A percentile compares a stretch with the other conserved stretches of the same genome.
Evolutionary conservation across 2,888 invertebrate genomes (phyloP).

Genomic region (Leucophenga montana): DNA sequence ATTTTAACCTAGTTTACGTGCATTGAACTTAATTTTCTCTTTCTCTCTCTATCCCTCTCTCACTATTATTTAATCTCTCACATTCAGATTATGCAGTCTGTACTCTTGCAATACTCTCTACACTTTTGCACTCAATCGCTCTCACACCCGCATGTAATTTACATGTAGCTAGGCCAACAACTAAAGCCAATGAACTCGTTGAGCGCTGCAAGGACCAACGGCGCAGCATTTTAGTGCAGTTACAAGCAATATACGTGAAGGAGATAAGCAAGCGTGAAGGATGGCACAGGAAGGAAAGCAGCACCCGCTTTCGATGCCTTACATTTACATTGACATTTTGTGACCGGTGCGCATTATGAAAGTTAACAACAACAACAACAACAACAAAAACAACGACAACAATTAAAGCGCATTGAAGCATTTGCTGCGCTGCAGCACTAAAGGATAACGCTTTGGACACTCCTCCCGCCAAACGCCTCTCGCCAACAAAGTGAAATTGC

Average conservation of each 20-base stretch:
- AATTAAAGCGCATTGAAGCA: slow-evolving; percentile 9
- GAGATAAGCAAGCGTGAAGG: too few species aligned
- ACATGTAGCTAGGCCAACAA: slow-evolving; percentile 47
- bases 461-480: too few species aligned
- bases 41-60: too few species aligned
- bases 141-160: background rate
- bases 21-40: slow-evolving; percentile 47
- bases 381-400: slow-evolving; percentile 28
- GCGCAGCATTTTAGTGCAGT: slow-evolving; percentile 17
- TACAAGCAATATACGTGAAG: slow-evolving; percentile 42
- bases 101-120: background rate
- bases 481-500: slow-evolving; percentile 18
- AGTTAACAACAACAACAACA: slow-evolving; percentile 35
- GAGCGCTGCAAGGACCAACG: slow-evolving; percentile 53
- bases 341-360: slow-evolving; percentile 38
- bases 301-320: slow-evolving; percentile 3
- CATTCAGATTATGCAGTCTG: too few species aligned
- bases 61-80: too few species aligned
- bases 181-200: slow-evolving; percentile 55
- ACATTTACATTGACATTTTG: slow-evolving; percentile 34
- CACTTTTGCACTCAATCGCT: slow-evolving; percentile 16
- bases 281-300: background rate
- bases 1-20: slow-evolving; percentile 57
- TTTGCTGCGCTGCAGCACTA: background rate
- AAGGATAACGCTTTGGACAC: too few species aligned